These are phyloP conservation scores for Cynocephalus volans DNA, from an alignment of 2,113 vertebrate genomes.

Conservation along the genomic window DNA sequence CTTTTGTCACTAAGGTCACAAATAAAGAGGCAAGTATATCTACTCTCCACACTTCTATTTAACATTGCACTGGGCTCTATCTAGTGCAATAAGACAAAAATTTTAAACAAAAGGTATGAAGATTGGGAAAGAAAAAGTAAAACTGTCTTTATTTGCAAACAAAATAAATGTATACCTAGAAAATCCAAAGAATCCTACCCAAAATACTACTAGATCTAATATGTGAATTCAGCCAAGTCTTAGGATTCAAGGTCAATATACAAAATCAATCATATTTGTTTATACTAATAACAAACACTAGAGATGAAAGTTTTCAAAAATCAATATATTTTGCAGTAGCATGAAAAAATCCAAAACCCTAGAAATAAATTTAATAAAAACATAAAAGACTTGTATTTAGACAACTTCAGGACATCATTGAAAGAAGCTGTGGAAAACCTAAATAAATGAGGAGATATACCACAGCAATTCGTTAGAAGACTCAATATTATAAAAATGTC, in stretches of 20 bases:
- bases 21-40: not conserved
- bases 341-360: constrained; percentile 44
- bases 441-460: not conserved
- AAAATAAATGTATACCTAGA: not conserved
- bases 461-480: not conserved
- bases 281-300: not conserved
- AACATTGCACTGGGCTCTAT: not conserved
- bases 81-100: not conserved
- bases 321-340: not conserved
- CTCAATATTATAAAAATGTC: constrained; percentile 17
- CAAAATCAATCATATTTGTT: constrained; percentile 23
- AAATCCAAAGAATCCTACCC: not conserved
- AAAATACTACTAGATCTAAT: not conserved
- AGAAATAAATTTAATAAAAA: constrained; percentile 42
- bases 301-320: not conserved
- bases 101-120: not conserved
- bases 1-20: not conserved
- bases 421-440: constrained; percentile 31
- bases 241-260: not conserved
- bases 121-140: not conserved
- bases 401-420: constrained; percentile 20
- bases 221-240: constrained; percentile 19
- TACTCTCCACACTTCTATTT: not conserved
- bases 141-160: not conserved
- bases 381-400: not conserved